phyloP scores from a whole-genome alignment of 2,888 invertebrate genomes.

The Podotricha telesiphe region DNA sequence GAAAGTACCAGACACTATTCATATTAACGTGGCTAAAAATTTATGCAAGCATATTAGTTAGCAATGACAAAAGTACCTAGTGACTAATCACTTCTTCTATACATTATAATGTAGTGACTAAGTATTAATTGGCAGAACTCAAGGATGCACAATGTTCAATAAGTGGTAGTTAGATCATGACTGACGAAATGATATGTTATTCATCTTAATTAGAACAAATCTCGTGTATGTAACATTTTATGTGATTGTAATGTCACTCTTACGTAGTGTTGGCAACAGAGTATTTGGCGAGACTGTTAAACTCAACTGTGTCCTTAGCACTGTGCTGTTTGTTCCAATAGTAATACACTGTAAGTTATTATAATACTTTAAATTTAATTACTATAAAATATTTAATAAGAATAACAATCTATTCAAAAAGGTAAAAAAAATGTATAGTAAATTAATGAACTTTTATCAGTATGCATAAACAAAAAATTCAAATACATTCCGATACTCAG shows the following conservation, averaged over 20 bases:
- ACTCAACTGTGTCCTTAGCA: neutral
- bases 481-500: too few relatives aligned
- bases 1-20: too few relatives aligned
- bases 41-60: neutral
- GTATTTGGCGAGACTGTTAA: neutral
- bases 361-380: neutral
- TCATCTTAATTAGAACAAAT: neutral
- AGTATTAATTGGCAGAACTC: neutral
- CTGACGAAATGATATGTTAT: neutral
- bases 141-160: neutral
- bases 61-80: neutral
- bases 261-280: neutral
- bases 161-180: neutral
- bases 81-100: neutral
- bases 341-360: neutral
- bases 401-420: neutral
- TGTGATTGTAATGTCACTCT: neutral
- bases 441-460: neutral
- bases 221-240: neutral
- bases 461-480: neutral
- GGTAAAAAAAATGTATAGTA: neutral
- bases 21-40: neutral
- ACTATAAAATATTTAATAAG: neutral
- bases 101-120: neutral
- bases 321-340: neutral